A percentile compares a stretch with the other conserved stretches of the same genome.
phyloP scores from a whole-genome alignment of 2,113 vertebrate genomes.

The Pterocles burchelli region DNA sequence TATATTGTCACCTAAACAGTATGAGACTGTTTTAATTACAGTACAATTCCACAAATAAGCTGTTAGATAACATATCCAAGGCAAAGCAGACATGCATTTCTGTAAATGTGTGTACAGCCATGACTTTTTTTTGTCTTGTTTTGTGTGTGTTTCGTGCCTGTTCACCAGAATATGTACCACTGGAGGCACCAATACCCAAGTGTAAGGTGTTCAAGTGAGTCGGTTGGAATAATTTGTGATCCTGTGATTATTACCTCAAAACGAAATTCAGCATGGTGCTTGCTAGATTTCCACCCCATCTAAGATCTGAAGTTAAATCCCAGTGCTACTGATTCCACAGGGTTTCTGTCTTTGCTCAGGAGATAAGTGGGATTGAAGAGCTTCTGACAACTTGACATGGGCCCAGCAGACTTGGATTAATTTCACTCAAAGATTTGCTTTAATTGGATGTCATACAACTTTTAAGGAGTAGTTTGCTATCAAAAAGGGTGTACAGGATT shows the following conservation, averaged over 20 bases:
- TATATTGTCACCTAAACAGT: not conserved
- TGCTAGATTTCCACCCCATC: not conserved
- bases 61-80: not conserved
- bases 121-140: not conserved
- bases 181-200: not conserved
- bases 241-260: not conserved
- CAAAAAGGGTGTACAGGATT: not conserved
- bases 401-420: conserved; percentile 1
- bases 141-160: not conserved
- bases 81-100: not conserved
- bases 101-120: not conserved
- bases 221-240: not conserved
- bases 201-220: not conserved
- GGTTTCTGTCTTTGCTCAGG: not conserved
- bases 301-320: conserved; percentile 23
- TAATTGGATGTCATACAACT: conserved; percentile 1
- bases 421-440: conserved; percentile 16
- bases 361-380: conserved; percentile 32
- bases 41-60: not conserved
- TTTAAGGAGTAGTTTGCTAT: not conserved
- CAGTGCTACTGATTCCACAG: not conserved
- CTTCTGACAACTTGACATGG: not conserved
- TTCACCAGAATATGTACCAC: not conserved
- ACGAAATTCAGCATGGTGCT: not conserved
- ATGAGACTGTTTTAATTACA: not conserved